Conservation (phyloP, 2,113 vertebrate genomes). For the Rhinopomastus cyanomelas region DNA sequence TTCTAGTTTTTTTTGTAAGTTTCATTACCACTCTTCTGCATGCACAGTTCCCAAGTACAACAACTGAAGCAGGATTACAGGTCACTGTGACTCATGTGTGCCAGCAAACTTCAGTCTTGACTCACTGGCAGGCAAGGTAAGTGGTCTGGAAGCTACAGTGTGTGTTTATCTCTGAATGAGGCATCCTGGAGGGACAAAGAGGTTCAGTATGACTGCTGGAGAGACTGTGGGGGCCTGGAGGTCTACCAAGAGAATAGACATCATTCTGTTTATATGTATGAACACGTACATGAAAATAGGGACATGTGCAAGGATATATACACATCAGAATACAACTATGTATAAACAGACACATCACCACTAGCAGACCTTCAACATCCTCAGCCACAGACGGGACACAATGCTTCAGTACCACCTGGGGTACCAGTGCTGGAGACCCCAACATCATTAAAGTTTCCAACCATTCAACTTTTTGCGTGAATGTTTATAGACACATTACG, state of each 20-base stretch:
- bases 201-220: neutral
- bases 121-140: neutral
- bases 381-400: neutral
- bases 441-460: neutral
- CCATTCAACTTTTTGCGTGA: neutral
- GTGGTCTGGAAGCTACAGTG: neutral
- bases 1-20: neutral
- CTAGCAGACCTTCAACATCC: neutral
- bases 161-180: neutral
- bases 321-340: neutral
- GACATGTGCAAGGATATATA: accelerated
- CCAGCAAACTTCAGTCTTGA: neutral
- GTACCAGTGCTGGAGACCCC: neutral
- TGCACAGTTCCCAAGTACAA: neutral
- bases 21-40: neutral
- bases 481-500: neutral
- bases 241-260: neutral
- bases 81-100: neutral
- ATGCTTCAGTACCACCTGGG: neutral
- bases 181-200: neutral
- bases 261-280: neutral
- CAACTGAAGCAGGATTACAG: neutral
- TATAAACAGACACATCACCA: neutral
- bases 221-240: accelerated
- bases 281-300: no score